Evolutionary conservation across 1,140 invertebrate genomes (phyloP).

Genomic region (Homarus americanus): DNA sequence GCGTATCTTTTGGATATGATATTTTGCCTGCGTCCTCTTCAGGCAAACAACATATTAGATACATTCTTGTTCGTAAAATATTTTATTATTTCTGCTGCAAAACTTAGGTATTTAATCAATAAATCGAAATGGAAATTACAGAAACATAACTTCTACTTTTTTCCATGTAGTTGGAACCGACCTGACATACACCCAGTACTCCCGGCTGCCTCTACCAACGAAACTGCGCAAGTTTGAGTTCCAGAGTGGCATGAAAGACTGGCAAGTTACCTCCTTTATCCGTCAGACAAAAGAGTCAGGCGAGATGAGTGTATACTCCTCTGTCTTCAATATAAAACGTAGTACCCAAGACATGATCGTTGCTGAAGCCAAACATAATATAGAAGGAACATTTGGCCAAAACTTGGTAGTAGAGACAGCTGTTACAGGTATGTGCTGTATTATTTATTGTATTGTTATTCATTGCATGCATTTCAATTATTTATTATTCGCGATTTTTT

Average conservation of each 20-base stretch:
- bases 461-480: no score
- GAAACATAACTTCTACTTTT: no score
- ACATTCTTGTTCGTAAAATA: no score
- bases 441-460: neutral
- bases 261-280: neutral
- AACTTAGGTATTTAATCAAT: no score
- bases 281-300: neutral
- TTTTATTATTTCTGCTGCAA: no score
- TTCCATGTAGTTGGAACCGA: neutral
- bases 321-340: neutral
- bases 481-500: no score
- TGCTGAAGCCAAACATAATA: neutral
- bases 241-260: neutral
- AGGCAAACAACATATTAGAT: no score
- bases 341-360: neutral
- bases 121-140: no score
- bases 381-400: neutral
- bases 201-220: neutral
- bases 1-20: neutral
- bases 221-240: conserved; percentile 7
- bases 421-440: neutral
- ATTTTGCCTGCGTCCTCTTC: no score
- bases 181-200: neutral
- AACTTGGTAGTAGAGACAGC: neutral
- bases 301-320: neutral